Evolutionary conservation across 2,113 vertebrate genomes (phyloP), one percentile per base, ranked within the genome.

Genomic region (Platichthys flesus): DNA sequence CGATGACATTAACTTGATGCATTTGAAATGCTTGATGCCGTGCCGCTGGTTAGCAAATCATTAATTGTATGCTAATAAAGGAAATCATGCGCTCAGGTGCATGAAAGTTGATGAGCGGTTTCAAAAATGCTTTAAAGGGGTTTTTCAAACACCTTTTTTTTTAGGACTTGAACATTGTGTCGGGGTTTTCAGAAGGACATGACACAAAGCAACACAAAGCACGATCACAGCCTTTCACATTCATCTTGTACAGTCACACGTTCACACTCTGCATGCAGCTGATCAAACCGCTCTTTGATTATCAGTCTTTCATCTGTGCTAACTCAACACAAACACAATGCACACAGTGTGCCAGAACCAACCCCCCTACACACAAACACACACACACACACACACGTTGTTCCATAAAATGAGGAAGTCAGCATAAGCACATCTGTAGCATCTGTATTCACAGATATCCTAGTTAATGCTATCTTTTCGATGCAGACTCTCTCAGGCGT

Each of bases 261-360:
- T 9, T 57, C 56, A 47, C 31, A n/a, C 58, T 35, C 20, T 54
- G 51, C 59, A 57, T 69, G 71, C 85, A 89, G 87, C 82, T 80
- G 87, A 91, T 91, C 85, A 94, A 93, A 90, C 71, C 80, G 21
- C 72, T 57, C 61, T 93, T 91, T 93, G 88, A 92, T 90, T 85
- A 88, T 83, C 67, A 68, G 66, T 23, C 79, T 90, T 93, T 92
- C 79, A 91, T 93, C 86, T 76, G 77, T 58, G 78, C 80, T 67
- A 71, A 72, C 86, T 70, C 68, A 72, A 85, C 76, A 87, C 77
- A 84, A 74, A 84, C 76, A 88, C 76, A 85, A 73, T 24, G 51
- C 24, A 24, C 57, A 18, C 71, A 76, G 68, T 81, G 78, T 84
- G 77, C 60, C 64, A 55, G 70, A 72, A 42, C 56, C 60, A 35